phyloP scores from a whole-genome alignment of 2,797 vertebrate genomes.

The Dendrocincla tyrannina region DNA sequence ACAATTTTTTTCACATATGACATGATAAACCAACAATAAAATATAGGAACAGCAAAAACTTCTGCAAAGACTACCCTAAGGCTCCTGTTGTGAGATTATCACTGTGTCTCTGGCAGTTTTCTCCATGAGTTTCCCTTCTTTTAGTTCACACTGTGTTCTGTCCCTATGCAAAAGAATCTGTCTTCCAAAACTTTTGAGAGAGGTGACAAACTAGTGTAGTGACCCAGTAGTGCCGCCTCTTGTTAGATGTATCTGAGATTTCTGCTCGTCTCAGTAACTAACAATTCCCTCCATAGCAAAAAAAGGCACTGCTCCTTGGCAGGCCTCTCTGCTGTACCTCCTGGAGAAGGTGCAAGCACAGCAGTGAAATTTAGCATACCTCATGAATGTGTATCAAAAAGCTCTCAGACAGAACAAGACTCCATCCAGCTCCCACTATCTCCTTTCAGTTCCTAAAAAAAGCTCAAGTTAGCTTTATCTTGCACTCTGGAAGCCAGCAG shows the following conservation, averaged over 20 bases:
- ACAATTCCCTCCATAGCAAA: neutral
- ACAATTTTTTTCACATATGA: neutral
- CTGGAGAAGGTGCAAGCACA: neutral
- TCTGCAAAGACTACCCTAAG: neutral
- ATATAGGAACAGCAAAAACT: neutral
- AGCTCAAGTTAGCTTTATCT: neutral
- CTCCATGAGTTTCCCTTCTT: slow-evolving; percentile 13
- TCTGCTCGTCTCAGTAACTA: neutral
- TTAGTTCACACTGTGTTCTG: neutral
- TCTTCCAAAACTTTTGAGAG: neutral
- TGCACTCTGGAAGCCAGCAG: neutral
- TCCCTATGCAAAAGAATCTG: neutral
- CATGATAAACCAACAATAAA: neutral
- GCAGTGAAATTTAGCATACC: neutral
- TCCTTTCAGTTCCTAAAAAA: neutral
- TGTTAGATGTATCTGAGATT: neutral
- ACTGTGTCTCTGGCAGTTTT: neutral
- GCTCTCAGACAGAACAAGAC: neutral
- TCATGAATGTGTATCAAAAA: neutral
- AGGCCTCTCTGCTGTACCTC: neutral
- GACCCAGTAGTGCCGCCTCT: neutral
- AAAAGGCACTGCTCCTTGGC: neutral
- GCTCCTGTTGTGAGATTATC: neutral
- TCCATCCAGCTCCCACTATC: neutral
- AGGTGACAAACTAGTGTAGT: neutral